Evolutionary conservation across 2,888 invertebrate species (phyloP), one percentile per base, ranked within the genome.

Genomic region (Zele albiditarsus): DNA sequence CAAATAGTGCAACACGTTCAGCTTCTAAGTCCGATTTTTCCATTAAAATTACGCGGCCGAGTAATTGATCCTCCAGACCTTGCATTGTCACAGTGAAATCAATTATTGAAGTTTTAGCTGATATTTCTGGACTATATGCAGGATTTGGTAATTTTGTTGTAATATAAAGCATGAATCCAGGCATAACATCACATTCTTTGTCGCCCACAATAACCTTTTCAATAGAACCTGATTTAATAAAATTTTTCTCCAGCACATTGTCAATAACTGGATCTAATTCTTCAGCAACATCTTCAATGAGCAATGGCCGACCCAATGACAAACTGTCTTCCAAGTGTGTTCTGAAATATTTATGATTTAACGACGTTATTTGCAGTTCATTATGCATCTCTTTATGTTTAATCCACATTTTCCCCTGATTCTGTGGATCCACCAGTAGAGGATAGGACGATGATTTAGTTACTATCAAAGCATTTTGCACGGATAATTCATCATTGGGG

Each of bases 11-110:
- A 0, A 98, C 97, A 71, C 98, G 91, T 89, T 98, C 98, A 68
- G 97, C 95, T 90, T 98, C 98, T 77, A 98, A 90, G 86, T 98
- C 98, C 0, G 97, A 95, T 90, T 98, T 98, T 89, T 98, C 98
- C 94, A 97, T 98, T 23, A 97, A 90, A 85, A 98, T 98, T 0
- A 98, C 98, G 78, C 98, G 92, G 2, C 96, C 98, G 31, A 98
- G 90, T 5, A 98, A 90, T 87, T 98, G 98, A 90, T 98, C 98
- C 90, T 98, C 98, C 33, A 98, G 90, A 12, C 98, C 98, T 85
- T 96, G 93, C 95, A 97, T 97, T 3, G 98, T 98, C 0, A 98
- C 98, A 0, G 98, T 98, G 86, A 98, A 98, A 88, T 98, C 98
- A 82, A 98, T 98, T 73, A 98, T 97, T 0, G 98, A 97, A 0